Percentiles rank a stretch among this genome's conserved stretches.
These are phyloP conservation scores for Sebastes elongatus DNA, from an alignment of 2,797 vertebrate species.

Conservation along the genomic window DNA sequence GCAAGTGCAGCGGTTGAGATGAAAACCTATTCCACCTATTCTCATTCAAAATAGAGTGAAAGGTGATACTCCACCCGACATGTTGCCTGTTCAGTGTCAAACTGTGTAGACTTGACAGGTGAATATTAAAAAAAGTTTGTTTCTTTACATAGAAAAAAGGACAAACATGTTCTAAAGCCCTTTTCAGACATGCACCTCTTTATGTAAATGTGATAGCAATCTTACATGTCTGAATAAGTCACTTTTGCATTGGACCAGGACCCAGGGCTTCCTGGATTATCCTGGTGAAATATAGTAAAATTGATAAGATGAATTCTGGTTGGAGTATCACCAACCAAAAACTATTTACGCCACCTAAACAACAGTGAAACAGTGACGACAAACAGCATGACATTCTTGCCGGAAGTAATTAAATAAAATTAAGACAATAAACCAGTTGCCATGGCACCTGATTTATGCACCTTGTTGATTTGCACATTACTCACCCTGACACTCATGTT, in stretches of 20 bases:
- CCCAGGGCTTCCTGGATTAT: background rate
- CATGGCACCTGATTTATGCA: background rate
- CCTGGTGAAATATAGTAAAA: background rate
- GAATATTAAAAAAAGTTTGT: no score
- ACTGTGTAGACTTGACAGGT: rapidly evolving
- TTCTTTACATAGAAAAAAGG: no score
- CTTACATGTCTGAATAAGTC: background rate
- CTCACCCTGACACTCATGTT: background rate
- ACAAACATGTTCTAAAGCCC: background rate
- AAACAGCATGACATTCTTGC: background rate
- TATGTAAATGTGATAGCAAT: no score
- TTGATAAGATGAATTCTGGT: no score
- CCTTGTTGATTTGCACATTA: background rate
- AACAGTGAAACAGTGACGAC: background rate
- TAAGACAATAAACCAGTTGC: background rate
- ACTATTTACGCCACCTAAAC: background rate
- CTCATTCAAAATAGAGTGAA: no score
- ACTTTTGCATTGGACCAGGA: background rate
- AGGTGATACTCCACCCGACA: no score
- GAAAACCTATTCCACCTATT: no score
- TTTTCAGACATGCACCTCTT: background rate
- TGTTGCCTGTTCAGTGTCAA: no score
- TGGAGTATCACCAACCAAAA: background rate
- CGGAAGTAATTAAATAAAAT: slow-evolving; percentile 1
- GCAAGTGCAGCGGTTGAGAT: no score